Evolutionary conservation across 1,140 invertebrate genomes (phyloP).

Genomic region (Riptortus pedestris): DNA sequence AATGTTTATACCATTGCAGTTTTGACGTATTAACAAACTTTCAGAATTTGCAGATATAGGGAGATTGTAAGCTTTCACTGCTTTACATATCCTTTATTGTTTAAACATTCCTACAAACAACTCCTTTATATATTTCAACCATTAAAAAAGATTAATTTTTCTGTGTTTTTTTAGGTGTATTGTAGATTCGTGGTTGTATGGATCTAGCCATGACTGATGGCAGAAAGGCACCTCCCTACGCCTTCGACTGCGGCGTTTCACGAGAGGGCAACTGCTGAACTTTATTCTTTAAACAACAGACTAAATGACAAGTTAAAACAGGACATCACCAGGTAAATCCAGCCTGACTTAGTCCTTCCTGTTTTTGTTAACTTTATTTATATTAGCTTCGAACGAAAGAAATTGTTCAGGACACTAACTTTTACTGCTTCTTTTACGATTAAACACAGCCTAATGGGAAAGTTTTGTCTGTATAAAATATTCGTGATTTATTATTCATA

Average conservation of each 20-base stretch:
- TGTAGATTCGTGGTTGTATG: constrained; percentile 1
- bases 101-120: neutral
- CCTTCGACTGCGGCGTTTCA: constrained; percentile 23
- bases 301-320: constrained; percentile 25
- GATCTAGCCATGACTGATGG: constrained; percentile 30
- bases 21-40: no score
- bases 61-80: no score
- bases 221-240: constrained; percentile 27
- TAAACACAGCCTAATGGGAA: no score
- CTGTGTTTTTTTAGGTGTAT: neutral
- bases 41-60: no score
- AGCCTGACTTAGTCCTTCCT: neutral
- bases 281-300: constrained; percentile 24
- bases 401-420: no score
- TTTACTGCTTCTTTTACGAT: no score
- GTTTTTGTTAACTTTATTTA: neutral
- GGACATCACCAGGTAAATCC: constrained; percentile 26
- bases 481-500: no score
- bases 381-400: neutral
- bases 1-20: no score
- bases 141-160: neutral
- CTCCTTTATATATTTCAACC: neutral
- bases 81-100: neutral
- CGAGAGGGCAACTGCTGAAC: constrained; percentile 28
- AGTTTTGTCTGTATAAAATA: no score